A percentile compares a stretch with the other conserved stretches of the same genome.
phyloP scores from a whole-genome alignment of 2,888 invertebrate species.

The Thecocarcelia acutangulata region DNA sequence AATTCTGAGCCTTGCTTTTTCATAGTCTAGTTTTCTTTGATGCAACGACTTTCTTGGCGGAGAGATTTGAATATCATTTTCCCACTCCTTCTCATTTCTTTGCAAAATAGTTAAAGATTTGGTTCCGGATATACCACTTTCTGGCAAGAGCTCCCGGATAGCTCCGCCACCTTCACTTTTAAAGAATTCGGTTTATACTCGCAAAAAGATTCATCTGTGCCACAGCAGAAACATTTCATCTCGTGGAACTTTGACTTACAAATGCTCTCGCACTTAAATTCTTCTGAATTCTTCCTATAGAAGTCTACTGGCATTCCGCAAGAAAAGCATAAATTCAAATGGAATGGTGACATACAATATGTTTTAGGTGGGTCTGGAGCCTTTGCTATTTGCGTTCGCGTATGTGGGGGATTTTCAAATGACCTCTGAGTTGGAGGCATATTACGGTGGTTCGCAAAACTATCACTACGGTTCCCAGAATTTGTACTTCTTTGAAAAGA shows the following conservation, averaged over 20 bases:
- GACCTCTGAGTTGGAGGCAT: no score
- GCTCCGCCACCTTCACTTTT: background rate
- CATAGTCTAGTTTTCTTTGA: constrained; percentile 30
- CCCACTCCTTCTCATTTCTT: no score
- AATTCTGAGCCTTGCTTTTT: background rate
- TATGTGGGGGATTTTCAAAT: no score
- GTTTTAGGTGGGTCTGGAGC: no score
- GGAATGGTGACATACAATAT: background rate
- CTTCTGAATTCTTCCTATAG: background rate
- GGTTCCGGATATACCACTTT: background rate
- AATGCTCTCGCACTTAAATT: background rate
- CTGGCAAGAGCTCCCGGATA: background rate
- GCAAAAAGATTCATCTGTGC: background rate
- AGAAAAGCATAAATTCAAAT: background rate
- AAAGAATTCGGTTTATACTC: background rate
- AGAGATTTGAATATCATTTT: background rate
- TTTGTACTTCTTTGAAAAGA: no score
- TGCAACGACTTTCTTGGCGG: constrained; percentile 24
- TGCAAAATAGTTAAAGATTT: background rate
- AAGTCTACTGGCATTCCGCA: background rate
- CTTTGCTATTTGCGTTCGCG: no score
- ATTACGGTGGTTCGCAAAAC: no score
- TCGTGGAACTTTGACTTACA: background rate
- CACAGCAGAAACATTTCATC: background rate
- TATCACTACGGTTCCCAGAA: no score